These are phyloP conservation scores for Carpatolechia fugitivella DNA, from an alignment of 2,888 invertebrate species.

Conservation along the genomic window DNA sequence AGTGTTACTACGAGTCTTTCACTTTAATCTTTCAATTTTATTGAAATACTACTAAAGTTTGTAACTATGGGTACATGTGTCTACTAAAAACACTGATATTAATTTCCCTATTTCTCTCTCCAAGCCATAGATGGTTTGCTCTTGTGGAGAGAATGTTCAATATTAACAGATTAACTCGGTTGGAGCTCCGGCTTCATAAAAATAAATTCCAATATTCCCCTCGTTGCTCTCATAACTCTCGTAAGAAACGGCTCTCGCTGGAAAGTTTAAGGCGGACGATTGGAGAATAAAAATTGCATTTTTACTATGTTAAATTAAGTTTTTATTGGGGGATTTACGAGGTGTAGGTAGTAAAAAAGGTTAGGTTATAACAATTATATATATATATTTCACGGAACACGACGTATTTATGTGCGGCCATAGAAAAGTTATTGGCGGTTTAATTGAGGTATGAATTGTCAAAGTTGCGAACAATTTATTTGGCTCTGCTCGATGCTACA, in stretches of 20 bases:
- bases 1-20: too few relatives aligned
- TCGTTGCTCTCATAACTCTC: constrained; percentile 66
- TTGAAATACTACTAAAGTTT: too few relatives aligned
- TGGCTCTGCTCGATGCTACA: not conserved
- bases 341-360: constrained; percentile 28
- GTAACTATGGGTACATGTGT: not conserved
- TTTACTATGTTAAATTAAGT: constrained; percentile 68
- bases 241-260: constrained; percentile 64
- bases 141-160: constrained; percentile 63
- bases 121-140: constrained; percentile 45
- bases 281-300: constrained; percentile 71
- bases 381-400: constrained; percentile 31
- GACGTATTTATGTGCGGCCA: constrained; percentile 28
- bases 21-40: too few relatives aligned
- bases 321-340: constrained; percentile 66
- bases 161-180: constrained; percentile 72
- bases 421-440: constrained; percentile 26
- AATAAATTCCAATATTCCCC: constrained; percentile 71
- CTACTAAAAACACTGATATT: constrained; percentile 3
- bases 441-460: constrained; percentile 19
- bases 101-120: constrained; percentile 23
- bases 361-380: constrained; percentile 33
- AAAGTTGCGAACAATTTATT: constrained; percentile 12
- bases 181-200: constrained; percentile 64
- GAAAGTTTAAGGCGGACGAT: constrained; percentile 70